These are phyloP conservation scores for Leptinotarsa haldemani DNA, from an alignment of 2,888 invertebrate genomes.

Conservation along the genomic window DNA sequence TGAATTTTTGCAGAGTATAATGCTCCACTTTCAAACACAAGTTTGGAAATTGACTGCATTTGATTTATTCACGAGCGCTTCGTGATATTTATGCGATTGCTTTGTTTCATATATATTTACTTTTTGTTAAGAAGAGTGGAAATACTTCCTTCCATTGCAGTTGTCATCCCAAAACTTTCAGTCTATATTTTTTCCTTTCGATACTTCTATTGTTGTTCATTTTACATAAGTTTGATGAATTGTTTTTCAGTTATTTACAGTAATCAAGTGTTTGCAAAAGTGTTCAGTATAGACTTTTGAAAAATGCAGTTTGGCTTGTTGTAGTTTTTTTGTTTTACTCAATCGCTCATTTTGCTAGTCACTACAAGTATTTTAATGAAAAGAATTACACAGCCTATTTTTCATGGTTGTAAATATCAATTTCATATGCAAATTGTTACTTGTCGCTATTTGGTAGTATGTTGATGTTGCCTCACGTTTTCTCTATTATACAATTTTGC, in stretches of 20 bases:
- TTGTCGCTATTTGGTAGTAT: too few relatives aligned
- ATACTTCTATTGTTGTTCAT: not conserved
- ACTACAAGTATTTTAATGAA: constrained; percentile 7
- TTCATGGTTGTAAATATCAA: not conserved
- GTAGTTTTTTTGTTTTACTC: constrained; percentile 61
- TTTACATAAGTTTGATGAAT: not conserved
- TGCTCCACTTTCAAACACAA: too few relatives aligned
- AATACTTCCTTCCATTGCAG: constrained; percentile 27
- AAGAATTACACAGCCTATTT: constrained; percentile 50
- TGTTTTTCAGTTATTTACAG: constrained; percentile 1
- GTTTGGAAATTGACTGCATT: too few relatives aligned
- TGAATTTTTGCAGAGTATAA: too few relatives aligned
- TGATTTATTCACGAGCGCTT: too few relatives aligned
- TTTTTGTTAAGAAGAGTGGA: not conserved
- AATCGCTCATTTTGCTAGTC: constrained; percentile 58
- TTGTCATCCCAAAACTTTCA: not conserved
- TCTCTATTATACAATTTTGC: too few relatives aligned
- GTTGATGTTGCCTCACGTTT: too few relatives aligned
- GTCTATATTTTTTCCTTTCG: not conserved
- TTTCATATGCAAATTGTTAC: too few relatives aligned
- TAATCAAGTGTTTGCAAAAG: constrained; percentile 12
- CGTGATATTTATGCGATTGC: not conserved
- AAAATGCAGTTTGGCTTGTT: constrained; percentile 53
- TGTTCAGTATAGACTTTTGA: constrained; percentile 23
- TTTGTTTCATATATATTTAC: not conserved